These are phyloP conservation scores for Zoanthus sansibaricus DNA, from an alignment of 92 coral and sea anemone genomes.

Conservation along the genomic window DNA sequence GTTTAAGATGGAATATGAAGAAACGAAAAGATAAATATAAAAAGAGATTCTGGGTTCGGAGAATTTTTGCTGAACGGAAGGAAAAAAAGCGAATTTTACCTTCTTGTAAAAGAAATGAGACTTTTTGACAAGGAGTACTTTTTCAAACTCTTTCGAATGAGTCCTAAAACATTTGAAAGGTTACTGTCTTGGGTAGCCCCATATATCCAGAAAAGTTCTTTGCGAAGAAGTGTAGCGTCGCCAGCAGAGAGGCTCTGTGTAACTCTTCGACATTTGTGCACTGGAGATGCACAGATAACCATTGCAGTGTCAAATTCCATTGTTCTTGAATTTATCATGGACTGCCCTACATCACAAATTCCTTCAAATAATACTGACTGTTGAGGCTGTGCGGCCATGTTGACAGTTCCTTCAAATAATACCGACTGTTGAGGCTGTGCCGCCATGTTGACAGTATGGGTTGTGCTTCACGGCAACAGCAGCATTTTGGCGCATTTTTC, in stretches of 20 bases:
- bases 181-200: constrained; percentile 58
- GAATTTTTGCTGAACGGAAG: constrained; percentile 18
- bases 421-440: too few species aligned
- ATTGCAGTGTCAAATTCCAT: constrained; percentile 4
- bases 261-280: constrained; percentile 38
- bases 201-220: constrained; percentile 19
- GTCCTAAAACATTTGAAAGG: constrained; percentile 43
- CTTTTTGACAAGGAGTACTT: constrained; percentile 46
- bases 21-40: constrained; percentile 39
- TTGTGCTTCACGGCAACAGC: too few species aligned
- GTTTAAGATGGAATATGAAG: not conserved
- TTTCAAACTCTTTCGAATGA: constrained; percentile 42
- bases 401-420: too few species aligned
- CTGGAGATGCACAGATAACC: constrained; percentile 35
- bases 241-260: constrained; percentile 53
- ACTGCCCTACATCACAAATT: too few species aligned
- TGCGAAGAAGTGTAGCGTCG: constrained; percentile 27
- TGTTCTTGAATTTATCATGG: too few species aligned
- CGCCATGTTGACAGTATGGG: too few species aligned
- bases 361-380: too few species aligned
- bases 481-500: too few species aligned
- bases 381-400: too few species aligned
- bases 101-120: constrained; percentile 42
- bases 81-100: constrained; percentile 39
- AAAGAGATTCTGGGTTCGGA: constrained; percentile 40